phyloP scores from a whole-genome alignment of 2,888 invertebrate species.

The Cyaniris semiargus region DNA sequence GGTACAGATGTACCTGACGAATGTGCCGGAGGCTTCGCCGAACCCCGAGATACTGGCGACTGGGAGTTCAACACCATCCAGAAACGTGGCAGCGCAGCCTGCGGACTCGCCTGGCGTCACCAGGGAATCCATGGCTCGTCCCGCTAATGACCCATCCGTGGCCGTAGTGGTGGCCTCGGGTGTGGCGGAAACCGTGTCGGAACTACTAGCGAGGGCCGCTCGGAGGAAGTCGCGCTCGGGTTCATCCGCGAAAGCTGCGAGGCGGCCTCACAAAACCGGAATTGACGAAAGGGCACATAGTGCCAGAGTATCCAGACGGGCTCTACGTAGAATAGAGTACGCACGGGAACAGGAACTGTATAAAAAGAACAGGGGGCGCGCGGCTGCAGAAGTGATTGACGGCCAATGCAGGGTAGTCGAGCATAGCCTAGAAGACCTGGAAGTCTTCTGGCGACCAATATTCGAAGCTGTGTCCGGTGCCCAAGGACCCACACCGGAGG shows the following conservation, averaged over 20 bases:
- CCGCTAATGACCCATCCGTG: no score
- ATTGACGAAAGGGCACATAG: not conserved
- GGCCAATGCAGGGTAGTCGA: slow-evolving; percentile 36
- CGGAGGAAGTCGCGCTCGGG: slow-evolving; percentile 25
- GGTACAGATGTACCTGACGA: slow-evolving; percentile 20
- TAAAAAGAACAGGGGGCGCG: slow-evolving; percentile 25
- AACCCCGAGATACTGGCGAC: no score
- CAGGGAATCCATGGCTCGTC: not conserved
- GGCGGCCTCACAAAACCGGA: slow-evolving; percentile 29
- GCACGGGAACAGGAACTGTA: slow-evolving; percentile 33
- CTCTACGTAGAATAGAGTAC: slow-evolving; percentile 33
- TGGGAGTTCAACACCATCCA: not conserved
- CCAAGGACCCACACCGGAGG: slow-evolving; percentile 31
- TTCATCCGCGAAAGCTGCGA: slow-evolving; percentile 21
- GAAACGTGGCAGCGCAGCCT: not conserved
- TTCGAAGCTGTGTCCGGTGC: slow-evolving; percentile 37
- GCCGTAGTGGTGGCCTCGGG: no score
- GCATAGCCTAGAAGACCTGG: slow-evolving; percentile 39
- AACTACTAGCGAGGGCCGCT: not conserved
- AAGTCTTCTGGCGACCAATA: slow-evolving; percentile 42
- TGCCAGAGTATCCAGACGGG: slow-evolving; percentile 20
- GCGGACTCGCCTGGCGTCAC: not conserved
- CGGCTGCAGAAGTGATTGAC: slow-evolving; percentile 41
- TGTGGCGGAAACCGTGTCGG: not conserved
- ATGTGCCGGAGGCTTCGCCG: not conserved